Base-by-base conservation (phyloP, 2,797 vertebrate species). In the Enteromius paludinosus region DNA sequence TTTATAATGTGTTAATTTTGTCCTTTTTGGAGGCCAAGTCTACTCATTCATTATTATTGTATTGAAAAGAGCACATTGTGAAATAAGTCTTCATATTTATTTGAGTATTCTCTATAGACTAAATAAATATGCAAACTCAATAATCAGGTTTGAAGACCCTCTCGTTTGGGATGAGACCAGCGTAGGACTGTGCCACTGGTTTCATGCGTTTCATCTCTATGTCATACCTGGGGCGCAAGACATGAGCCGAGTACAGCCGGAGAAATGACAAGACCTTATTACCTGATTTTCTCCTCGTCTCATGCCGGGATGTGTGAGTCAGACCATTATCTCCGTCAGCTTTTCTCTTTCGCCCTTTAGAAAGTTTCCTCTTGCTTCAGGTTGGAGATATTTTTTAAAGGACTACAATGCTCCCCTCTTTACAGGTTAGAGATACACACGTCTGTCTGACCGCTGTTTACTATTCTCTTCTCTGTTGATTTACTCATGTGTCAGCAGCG, bases 141-240 rank as follows among this genome's bases (percentile, higher is more conserved):
- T 23, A 77, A 15, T 23, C 43, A 52, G 11, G 5, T 65, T 35
- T 41, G 33, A 35, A 80, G 25, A 28, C 49, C 61, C 43, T 20
- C 10, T 45, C 56, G 35, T 38, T 72, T 45, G 12, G 45, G 41
- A 6, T 49, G 18, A 77, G 33, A 66, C 49, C 64, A 70, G 62
- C 59, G 25, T 43, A 43, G 23, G 71, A 54, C 15, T 59, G 72
- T 72, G 52, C 20, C 54, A 6, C 61, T 78, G 61, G 69, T 78
- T 43, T 59, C 61, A 45, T 33, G 59, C 11, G 69, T 84, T 74
- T 85, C 17, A 49, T 69, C 74, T 68, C 45, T 10, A 10, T 47
- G 72, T 59, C 71, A 70, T 62, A 43, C 84, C 75, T 81, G 62
- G 35, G 68, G 83, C 49, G 3, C 59, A n/a, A 74, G 72, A 68